These are phyloP conservation scores for Phylloscopus collybita DNA, from an alignment of 2,797 vertebrate species.

Conservation along the genomic window DNA sequence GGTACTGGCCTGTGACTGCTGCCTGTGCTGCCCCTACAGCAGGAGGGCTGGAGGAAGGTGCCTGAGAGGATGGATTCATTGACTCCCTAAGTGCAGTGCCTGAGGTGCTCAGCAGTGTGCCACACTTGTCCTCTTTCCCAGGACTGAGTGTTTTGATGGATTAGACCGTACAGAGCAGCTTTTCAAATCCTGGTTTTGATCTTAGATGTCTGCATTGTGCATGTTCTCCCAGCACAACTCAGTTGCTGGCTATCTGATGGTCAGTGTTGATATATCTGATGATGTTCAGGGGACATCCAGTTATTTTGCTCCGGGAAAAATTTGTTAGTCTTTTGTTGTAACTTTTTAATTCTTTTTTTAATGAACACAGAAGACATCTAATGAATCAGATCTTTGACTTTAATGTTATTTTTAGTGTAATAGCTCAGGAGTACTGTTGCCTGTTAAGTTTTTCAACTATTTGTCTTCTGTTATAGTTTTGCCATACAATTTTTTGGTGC, in stretches of 20 bases:
- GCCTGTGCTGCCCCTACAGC: not conserved
- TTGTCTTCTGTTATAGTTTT: not conserved
- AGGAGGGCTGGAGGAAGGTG: not conserved
- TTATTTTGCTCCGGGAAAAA: not conserved
- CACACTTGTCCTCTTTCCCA: not conserved
- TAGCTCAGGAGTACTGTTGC: not conserved
- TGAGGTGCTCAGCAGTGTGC: not conserved
- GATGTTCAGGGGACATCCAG: not conserved
- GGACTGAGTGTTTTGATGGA: not conserved
- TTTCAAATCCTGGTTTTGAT: not conserved
- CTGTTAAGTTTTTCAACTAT: not conserved
- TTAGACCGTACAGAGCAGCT: not conserved
- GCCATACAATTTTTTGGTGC: not conserved
- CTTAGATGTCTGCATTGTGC: not conserved
- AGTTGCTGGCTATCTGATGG: not conserved
- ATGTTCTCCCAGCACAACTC: not conserved
- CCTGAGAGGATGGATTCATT: rapidly evolving
- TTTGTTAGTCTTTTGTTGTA: not conserved
- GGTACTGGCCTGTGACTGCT: not conserved
- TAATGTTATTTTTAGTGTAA: not conserved
- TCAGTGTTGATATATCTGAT: not conserved
- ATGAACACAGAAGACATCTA: not conserved
- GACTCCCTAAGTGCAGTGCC: not conserved
- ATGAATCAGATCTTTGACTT: not conserved
- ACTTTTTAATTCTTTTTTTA: not conserved